phyloP scores from a whole-genome alignment of 2,797 vertebrate genomes.

The Bovichtus variegatus region DNA sequence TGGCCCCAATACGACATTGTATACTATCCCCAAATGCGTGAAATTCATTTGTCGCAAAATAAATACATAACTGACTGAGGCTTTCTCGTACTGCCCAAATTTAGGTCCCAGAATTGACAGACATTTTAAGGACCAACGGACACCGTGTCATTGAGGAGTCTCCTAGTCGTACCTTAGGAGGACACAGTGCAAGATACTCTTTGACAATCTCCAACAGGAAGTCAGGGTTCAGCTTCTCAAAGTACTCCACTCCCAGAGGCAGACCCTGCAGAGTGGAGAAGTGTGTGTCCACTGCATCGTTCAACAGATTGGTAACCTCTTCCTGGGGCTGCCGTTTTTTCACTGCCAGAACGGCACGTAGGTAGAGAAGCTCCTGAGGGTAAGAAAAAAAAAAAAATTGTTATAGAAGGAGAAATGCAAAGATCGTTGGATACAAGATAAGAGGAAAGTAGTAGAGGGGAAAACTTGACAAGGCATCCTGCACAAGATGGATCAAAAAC shows the following conservation, averaged over 20 bases:
- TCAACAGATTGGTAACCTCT: constrained; percentile 90
- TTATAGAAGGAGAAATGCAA: background rate
- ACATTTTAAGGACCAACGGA: background rate
- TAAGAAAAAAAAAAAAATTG: background rate
- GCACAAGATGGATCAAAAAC: background rate
- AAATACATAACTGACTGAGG: background rate
- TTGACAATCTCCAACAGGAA: constrained; percentile 94
- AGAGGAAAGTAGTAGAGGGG: background rate
- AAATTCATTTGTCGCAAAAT: background rate
- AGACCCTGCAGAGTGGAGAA: constrained; percentile 92
- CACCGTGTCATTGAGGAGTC: background rate
- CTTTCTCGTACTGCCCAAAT: background rate
- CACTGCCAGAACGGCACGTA: constrained; percentile 89
- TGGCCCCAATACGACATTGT: no score
- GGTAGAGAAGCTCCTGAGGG: constrained; percentile 91
- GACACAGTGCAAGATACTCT: constrained; percentile 92
- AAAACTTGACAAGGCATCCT: background rate
- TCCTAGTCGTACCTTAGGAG: constrained; percentile 86
- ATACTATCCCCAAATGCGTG: background rate
- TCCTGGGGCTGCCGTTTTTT: constrained; percentile 88
- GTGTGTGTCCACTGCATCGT: constrained; percentile 94
- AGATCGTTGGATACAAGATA: background rate
- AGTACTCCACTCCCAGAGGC: constrained; percentile 94
- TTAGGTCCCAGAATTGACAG: background rate
- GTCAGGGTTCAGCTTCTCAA: constrained; percentile 96